These are phyloP conservation scores for Leucozona laternaria DNA, from an alignment of 2,888 invertebrate genomes.

Conservation along the genomic window DNA sequence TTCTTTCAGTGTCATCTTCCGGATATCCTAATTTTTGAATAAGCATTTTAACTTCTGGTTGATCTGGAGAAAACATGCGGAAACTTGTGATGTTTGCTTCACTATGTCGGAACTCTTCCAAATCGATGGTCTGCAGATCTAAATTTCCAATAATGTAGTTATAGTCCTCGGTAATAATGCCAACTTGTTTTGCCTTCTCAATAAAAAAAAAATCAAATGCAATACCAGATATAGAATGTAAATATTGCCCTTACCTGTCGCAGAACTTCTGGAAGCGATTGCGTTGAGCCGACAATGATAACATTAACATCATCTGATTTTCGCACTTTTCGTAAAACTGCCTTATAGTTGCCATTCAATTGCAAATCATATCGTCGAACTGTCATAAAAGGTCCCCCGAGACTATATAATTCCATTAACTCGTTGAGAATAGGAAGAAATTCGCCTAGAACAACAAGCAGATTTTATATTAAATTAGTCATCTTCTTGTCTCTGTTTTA, in stretches of 20 bases:
- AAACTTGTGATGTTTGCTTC: constrained; percentile 93
- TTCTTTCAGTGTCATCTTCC: constrained; percentile 59
- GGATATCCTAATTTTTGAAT: constrained; percentile 78
- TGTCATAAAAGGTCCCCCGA: constrained; percentile 85
- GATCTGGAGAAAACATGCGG: constrained; percentile 87
- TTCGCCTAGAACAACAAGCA: constrained; percentile 77
- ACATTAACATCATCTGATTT: constrained; percentile 88
- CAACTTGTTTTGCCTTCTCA: constrained; percentile 95
- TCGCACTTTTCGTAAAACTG: constrained; percentile 88
- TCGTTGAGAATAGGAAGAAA: constrained; percentile 89
- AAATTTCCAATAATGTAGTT: constrained; percentile 91
- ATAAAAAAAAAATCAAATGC: neutral
- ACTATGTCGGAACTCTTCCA: constrained; percentile 90
- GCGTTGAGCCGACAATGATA: constrained; percentile 88
- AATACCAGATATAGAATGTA: too few species aligned
- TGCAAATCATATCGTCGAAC: constrained; percentile 88
- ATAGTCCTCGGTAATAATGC: constrained; percentile 97
- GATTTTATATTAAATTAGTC: too few species aligned
- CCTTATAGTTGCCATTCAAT: constrained; percentile 88
- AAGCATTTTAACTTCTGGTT: constrained; percentile 84
- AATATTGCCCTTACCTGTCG: constrained; percentile 80
- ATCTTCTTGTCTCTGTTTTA: neutral
- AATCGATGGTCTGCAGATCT: constrained; percentile 87
- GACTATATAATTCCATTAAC: constrained; percentile 87
- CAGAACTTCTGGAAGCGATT: constrained; percentile 86